Percentiles rank a stretch among this genome's conserved stretches.
These are phyloP conservation scores for Thereva unica DNA, from an alignment of 2,888 invertebrate genomes.

Conservation along the genomic window DNA sequence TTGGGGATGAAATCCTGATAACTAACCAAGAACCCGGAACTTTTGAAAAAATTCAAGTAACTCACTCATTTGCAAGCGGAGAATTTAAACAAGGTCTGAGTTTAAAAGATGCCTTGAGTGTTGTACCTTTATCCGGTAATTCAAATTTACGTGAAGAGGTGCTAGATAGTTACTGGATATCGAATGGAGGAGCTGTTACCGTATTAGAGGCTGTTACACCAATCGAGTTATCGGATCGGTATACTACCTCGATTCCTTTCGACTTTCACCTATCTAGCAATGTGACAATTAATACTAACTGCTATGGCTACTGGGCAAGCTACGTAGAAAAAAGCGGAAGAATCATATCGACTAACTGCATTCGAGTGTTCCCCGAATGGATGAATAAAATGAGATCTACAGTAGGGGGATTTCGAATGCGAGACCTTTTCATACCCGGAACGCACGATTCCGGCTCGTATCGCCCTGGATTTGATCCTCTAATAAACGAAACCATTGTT, in stretches of 20 bases:
- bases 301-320: slow-evolving; percentile 57
- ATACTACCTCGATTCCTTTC: slow-evolving; percentile 54
- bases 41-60: slow-evolving; percentile 43
- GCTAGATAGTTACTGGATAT: slow-evolving; percentile 49
- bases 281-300: slow-evolving; percentile 49
- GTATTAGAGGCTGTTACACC: slow-evolving; percentile 52
- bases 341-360: slow-evolving; percentile 58
- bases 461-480: slow-evolving; percentile 54
- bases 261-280: slow-evolving; percentile 51
- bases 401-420: slow-evolving; percentile 59
- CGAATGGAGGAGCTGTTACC: slow-evolving; percentile 49
- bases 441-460: slow-evolving; percentile 72
- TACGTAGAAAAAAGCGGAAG: slow-evolving; percentile 51
- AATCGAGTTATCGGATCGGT: slow-evolving; percentile 50
- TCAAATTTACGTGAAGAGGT: neutral
- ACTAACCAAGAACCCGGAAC: slow-evolving; percentile 51
- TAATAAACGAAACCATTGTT: slow-evolving; percentile 55
- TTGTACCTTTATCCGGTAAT: slow-evolving; percentile 41
- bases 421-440: slow-evolving; percentile 68
- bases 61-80: neutral
- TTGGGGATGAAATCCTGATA: slow-evolving; percentile 51
- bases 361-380: slow-evolving; percentile 63
- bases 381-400: slow-evolving; percentile 60
- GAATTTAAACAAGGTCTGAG: slow-evolving; percentile 40
- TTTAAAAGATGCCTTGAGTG: slow-evolving; percentile 43